These are phyloP conservation scores for Odocoileus virginianus DNA, from an alignment of 2,113 vertebrate genomes.

Conservation along the genomic window DNA sequence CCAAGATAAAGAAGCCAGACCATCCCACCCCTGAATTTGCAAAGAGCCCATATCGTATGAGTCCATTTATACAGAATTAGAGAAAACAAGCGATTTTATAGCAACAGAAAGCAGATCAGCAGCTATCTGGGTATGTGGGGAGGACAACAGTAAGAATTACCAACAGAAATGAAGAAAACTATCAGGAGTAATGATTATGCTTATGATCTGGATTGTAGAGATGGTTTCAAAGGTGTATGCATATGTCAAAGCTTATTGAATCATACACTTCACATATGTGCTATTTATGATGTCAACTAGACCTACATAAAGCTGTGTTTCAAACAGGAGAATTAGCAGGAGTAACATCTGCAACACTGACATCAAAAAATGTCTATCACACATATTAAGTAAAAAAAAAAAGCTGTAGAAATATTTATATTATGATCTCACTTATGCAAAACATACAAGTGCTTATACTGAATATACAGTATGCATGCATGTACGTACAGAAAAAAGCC, in stretches of 20 bases:
- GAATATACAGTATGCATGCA: neutral
- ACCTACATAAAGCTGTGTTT: neutral
- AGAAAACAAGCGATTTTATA: slow-evolving; percentile 9
- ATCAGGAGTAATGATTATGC: neutral
- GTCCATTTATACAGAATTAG: neutral
- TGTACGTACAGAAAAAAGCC: neutral
- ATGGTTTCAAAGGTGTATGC: neutral
- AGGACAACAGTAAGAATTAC: neutral
- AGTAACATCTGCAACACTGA: neutral
- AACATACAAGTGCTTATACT: neutral
- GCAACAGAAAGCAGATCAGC: neutral
- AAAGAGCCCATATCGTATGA: neutral
- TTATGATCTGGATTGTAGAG: neutral
- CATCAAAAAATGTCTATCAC: neutral
- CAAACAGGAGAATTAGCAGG: neutral
- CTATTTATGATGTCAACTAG: neutral
- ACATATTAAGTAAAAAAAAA: neutral
- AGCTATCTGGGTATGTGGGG: neutral
- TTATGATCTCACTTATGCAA: neutral
- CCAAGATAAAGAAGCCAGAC: slow-evolving; percentile 19
- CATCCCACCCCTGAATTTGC: neutral
- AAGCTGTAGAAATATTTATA: neutral
- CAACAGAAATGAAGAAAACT: neutral
- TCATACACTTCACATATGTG: neutral
- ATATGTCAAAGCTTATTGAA: neutral